These are phyloP conservation scores for Crepidodera aurea DNA, from an alignment of 2,888 invertebrate genomes.

Conservation along the genomic window DNA sequence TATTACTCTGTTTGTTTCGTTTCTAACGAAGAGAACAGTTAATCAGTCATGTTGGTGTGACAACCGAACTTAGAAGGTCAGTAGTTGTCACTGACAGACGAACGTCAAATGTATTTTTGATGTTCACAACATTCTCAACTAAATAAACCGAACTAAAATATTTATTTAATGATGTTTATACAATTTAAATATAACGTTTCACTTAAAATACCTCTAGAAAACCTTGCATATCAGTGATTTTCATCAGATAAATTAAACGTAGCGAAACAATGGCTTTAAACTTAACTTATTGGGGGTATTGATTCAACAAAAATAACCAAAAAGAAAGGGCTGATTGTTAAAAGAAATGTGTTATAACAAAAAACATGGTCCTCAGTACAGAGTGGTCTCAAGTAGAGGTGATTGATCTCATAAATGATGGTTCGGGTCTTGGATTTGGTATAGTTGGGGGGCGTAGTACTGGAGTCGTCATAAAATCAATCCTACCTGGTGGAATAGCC, in stretches of 20 bases:
- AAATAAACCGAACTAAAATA: background rate
- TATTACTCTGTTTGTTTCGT: too few relatives aligned
- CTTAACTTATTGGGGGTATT: background rate
- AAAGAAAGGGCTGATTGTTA: background rate
- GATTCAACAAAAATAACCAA: conserved; percentile 1
- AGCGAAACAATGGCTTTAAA: background rate
- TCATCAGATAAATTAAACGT: background rate
- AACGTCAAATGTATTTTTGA: background rate
- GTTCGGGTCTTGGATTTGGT: conserved; percentile 97
- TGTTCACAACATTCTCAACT: background rate
- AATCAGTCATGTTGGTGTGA: too few relatives aligned
- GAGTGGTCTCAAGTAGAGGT: conserved; percentile 99
- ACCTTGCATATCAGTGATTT: background rate
- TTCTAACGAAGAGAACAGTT: too few relatives aligned
- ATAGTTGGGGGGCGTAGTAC: conserved; percentile 98
- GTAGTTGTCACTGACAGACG: background rate
- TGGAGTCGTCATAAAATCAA: conserved; percentile 98
- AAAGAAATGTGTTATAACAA: conserved; percentile 33
- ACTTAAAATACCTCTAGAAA: background rate
- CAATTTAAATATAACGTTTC: background rate
- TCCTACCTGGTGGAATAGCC: conserved; percentile 95
- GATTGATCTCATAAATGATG: conserved; percentile 97
- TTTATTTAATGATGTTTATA: conserved; percentile 18
- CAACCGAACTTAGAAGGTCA: too few relatives aligned
- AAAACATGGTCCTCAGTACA: conserved; percentile 70